phyloP scores from a whole-genome alignment of 1,140 invertebrate genomes.

The Proctacanthus coquilletti region DNA sequence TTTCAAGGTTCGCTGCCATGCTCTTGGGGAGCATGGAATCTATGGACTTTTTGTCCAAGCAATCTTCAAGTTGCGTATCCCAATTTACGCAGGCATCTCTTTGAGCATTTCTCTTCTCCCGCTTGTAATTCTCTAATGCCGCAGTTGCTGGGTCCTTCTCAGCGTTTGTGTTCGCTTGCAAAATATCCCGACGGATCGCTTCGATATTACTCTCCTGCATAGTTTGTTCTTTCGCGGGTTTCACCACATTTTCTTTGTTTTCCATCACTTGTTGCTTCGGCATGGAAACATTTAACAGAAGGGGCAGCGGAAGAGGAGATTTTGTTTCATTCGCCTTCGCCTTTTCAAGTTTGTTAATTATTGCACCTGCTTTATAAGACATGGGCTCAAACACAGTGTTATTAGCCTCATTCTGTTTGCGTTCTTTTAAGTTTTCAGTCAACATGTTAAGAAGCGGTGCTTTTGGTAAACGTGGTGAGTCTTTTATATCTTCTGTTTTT shows the following conservation, averaged over 20 bases:
- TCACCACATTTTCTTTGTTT: not conserved
- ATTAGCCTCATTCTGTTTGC: constrained; percentile 12
- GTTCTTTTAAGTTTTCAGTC: constrained; percentile 2
- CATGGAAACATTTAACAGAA: constrained; percentile 12
- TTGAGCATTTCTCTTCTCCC: constrained; percentile 14
- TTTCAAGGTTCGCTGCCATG: constrained; percentile 9
- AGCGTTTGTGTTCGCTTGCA: constrained; percentile 12
- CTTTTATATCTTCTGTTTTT: not conserved
- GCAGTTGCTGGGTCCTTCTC: not conserved
- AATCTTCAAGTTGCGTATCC: not conserved
- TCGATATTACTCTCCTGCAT: constrained; percentile 18
- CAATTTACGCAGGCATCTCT: constrained; percentile 8
- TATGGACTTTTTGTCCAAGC: constrained; percentile 8
- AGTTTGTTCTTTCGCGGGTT: constrained; percentile 7
- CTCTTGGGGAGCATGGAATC: constrained; percentile 3
- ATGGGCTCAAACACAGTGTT: constrained; percentile 20
- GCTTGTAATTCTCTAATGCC: constrained; percentile 4
- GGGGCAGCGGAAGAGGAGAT: constrained; percentile 17
- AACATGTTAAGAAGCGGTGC: too few relatives aligned
- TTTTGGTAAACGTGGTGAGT: too few relatives aligned
- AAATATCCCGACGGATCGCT: constrained; percentile 20
- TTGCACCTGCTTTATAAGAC: constrained; percentile 20
- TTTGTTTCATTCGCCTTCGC: constrained; percentile 5
- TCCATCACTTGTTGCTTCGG: not conserved
- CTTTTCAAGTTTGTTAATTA: constrained; percentile 11